Evolutionary conservation across 2,113 vertebrate species (phyloP).

Genomic region (Illadopsis cleaveri): DNA sequence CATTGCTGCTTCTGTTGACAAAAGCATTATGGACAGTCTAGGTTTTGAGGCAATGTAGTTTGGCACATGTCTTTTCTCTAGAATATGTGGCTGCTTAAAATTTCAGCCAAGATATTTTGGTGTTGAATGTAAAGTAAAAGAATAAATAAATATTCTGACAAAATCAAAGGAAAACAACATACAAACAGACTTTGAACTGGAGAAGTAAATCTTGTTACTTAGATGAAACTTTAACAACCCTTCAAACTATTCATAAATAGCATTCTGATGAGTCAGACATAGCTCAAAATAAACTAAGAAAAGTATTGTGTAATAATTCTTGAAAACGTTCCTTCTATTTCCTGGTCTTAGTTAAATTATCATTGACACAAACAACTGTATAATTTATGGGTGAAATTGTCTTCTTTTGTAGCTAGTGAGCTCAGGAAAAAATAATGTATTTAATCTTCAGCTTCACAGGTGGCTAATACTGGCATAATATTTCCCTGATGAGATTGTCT

Average conservation of each 20-base stretch:
- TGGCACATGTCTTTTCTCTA: neutral
- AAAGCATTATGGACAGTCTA: neutral
- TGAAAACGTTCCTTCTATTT: neutral
- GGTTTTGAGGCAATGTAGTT: neutral
- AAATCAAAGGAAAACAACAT: neutral
- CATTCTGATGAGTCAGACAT: neutral
- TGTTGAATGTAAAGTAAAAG: neutral
- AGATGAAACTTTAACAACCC: neutral
- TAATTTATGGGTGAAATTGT: neutral
- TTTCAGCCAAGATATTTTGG: neutral
- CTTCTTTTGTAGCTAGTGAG: neutral
- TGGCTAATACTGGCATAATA: neutral
- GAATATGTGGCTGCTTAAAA: neutral
- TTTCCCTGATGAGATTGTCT: neutral
- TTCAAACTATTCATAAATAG: neutral
- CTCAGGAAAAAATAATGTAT: neutral
- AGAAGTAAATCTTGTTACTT: neutral
- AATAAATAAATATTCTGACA: neutral
- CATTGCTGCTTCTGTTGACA: neutral
- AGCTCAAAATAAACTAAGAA: neutral
- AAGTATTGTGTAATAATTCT: neutral
- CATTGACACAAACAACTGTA: neutral
- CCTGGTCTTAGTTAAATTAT: neutral
- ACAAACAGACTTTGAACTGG: neutral
- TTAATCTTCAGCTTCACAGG: neutral